Conservation (phyloP, 2,888 invertebrate genomes). For the Cosmia pyralina region DNA sequence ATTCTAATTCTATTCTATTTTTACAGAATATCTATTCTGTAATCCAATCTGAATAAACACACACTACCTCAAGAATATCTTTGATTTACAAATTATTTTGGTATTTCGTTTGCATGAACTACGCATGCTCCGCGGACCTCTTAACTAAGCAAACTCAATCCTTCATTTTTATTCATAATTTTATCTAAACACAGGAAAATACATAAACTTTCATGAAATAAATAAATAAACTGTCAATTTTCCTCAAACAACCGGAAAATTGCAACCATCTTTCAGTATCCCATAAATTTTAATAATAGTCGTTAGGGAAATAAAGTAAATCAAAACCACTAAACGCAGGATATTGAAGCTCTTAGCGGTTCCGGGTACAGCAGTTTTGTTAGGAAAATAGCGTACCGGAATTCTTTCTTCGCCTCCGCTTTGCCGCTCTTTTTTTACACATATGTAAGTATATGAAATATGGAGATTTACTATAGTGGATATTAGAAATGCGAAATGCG, state of each 20-base stretch:
- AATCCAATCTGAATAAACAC: too few relatives aligned
- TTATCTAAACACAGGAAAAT: too few relatives aligned
- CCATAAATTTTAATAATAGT: not conserved
- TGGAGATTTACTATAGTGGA: not conserved
- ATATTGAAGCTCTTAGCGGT: slow-evolving; percentile 25
- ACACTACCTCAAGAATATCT: too few relatives aligned
- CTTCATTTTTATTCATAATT: too few relatives aligned
- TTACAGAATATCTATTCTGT: too few relatives aligned
- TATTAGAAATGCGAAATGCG: not conserved
- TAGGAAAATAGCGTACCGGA: not conserved
- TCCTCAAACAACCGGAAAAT: slow-evolving; percentile 9
- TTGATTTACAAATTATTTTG: too few relatives aligned
- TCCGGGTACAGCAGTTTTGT: slow-evolving; percentile 2
- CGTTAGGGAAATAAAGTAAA: slow-evolving; percentile 29
- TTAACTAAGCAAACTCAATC: too few relatives aligned
- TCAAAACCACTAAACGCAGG: slow-evolving; percentile 28
- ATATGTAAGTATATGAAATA: not conserved
- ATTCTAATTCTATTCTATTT: too few relatives aligned
- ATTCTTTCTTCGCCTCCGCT: not conserved
- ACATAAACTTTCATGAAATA: not conserved
- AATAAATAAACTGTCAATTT: not conserved
- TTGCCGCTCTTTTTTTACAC: not conserved
- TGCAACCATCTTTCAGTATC: not conserved
- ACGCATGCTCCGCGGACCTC: too few relatives aligned
- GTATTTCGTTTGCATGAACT: too few relatives aligned